Conservation (phyloP, 2,888 invertebrate species). For the Rhopalosiphum nymphaeae region DNA sequence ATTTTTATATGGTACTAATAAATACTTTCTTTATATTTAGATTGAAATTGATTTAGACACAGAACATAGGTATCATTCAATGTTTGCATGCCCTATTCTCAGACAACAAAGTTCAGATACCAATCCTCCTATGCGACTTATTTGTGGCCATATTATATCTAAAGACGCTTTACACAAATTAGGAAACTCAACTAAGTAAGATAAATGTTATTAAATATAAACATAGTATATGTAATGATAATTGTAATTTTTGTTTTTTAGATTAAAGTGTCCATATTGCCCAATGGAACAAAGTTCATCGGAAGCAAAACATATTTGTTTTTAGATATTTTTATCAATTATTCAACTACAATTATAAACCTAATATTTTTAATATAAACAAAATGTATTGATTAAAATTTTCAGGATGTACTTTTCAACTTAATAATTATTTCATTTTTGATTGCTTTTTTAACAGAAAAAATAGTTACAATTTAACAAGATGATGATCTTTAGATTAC, state of each 20-base stretch:
- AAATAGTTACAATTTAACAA: background rate
- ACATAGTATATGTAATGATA: conserved; percentile 67
- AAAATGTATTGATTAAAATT: background rate
- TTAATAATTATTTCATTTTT: background rate
- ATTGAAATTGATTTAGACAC: conserved; percentile 95
- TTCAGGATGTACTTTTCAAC: background rate
- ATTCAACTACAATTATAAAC: background rate
- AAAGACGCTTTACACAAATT: conserved; percentile 96
- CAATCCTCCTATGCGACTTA: conserved; percentile 97
- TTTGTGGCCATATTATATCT: conserved; percentile 98
- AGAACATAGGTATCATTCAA: conserved; percentile 94
- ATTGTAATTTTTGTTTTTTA: conserved; percentile 72
- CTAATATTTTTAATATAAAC: background rate
- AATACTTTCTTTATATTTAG: conserved; percentile 72
- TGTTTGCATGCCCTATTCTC: conserved; percentile 98
- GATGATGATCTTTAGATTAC: background rate
- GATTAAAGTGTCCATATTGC: conserved; percentile 99
- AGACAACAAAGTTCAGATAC: conserved; percentile 94
- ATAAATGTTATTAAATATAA: conserved; percentile 70
- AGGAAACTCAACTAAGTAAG: conserved; percentile 91
- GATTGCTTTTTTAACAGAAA: background rate
- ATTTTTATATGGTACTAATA: background rate
- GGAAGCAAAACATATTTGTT: conserved; percentile 93
- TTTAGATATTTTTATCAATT: conserved; percentile 73
- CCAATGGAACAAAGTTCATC: conserved; percentile 95